Evolutionary conservation across 1,140 invertebrate species (phyloP).

Genomic region (Cotesia typhae): DNA sequence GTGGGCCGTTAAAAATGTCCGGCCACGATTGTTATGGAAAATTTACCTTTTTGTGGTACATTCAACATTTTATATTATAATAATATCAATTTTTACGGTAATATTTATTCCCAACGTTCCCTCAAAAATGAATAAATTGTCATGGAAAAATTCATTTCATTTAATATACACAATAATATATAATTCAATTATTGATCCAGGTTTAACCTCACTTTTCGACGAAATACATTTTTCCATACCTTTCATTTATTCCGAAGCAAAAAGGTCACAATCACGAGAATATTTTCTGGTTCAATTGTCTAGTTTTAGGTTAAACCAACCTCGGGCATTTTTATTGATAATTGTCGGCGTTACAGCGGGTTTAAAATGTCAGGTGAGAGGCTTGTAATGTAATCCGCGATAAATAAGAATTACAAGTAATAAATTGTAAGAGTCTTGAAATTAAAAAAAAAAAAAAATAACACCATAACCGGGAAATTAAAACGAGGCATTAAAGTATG

Average conservation of each 20-base stretch:
- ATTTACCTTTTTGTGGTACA: slow-evolving; percentile 9
- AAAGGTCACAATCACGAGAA: too few species aligned
- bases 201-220: too few species aligned
- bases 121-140: not conserved
- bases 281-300: too few species aligned
- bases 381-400: too few species aligned
- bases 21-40: slow-evolving; percentile 16
- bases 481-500: not conserved
- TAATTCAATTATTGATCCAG: too few species aligned
- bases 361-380: too few species aligned
- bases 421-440: not conserved
- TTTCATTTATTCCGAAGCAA: too few species aligned
- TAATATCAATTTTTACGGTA: not conserved
- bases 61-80: not conserved
- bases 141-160: not conserved
- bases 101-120: not conserved
- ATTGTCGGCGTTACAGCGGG: too few species aligned
- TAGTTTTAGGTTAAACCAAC: too few species aligned
- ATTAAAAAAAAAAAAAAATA: slow-evolving; percentile 3
- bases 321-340: too few species aligned
- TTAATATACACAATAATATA: not conserved
- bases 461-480: not conserved
- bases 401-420: too few species aligned
- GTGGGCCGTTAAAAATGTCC: slow-evolving; percentile 3
- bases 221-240: too few species aligned